These are phyloP conservation scores for Centropus unirufus DNA, from an alignment of 2,113 vertebrate genomes.

Conservation along the genomic window DNA sequence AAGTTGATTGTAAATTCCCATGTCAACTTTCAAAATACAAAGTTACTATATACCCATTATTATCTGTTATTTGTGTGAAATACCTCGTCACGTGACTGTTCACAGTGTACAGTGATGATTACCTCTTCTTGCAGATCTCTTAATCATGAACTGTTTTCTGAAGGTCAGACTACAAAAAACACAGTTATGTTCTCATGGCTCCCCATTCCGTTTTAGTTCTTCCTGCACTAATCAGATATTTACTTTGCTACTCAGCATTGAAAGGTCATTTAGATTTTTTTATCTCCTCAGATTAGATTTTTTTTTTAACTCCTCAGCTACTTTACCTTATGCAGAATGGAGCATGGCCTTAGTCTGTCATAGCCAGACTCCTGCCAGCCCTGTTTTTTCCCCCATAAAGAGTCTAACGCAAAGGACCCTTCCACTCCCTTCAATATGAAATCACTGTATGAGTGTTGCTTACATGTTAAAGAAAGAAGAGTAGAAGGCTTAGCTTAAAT, in stretches of 20 bases:
- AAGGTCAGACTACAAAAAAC: not conserved
- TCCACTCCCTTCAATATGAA: not conserved
- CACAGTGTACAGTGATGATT: not conserved
- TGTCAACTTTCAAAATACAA: not conserved
- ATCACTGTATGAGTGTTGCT: not conserved
- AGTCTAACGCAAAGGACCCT: not conserved
- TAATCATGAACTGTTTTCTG: not conserved
- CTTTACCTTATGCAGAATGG: not conserved
- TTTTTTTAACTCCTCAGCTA: not conserved
- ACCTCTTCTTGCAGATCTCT: not conserved
- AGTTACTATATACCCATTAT: not conserved
- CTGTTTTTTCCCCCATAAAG: not conserved
- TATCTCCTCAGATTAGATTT: not conserved
- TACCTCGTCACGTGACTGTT: not conserved
- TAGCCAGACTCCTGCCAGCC: not conserved
- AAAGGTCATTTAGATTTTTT: not conserved
- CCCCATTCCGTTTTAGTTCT: not conserved
- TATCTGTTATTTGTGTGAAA: not conserved
- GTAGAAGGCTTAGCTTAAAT: not conserved
- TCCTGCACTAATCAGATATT: not conserved
- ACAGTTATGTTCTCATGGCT: not conserved
- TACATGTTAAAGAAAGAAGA: not conserved
- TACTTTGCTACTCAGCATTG: not conserved
- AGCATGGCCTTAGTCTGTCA: not conserved
- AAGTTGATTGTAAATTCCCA: not conserved